Evolutionary conservation across 35 echinoderm and acorn worm genomes (phyloP).

Genomic region (Heliocidaris erythrogramma): DNA sequence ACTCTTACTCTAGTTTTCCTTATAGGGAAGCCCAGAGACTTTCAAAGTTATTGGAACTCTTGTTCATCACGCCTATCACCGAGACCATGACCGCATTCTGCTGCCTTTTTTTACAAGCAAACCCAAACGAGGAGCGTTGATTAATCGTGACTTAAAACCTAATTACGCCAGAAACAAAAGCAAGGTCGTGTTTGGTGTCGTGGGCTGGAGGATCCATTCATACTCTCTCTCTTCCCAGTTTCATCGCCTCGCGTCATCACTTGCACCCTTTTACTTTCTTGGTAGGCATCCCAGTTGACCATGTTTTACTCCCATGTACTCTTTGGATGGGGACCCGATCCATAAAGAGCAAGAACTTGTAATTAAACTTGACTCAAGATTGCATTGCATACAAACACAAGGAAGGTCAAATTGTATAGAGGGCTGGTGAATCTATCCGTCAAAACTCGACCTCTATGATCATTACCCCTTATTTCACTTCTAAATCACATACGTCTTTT

Average conservation of each 20-base stretch:
- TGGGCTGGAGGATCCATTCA: not conserved
- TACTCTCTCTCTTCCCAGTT: not conserved
- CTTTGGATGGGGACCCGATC: not conserved
- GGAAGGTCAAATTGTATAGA: not conserved
- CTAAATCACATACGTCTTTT: not conserved
- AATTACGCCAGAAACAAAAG: conserved; percentile 15
- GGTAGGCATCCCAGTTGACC: not conserved
- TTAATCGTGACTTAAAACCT: not conserved
- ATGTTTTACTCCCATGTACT: not conserved
- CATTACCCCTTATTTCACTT: not conserved
- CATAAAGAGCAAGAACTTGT: not conserved
- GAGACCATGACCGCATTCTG: not conserved
- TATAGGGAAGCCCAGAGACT: not conserved
- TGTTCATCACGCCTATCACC: not conserved
- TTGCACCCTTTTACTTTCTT: not conserved
- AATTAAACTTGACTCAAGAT: conserved; percentile 33
- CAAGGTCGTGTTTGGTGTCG: not conserved
- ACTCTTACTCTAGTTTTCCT: not conserved
- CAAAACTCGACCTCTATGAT: not conserved
- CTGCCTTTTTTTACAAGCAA: not conserved
- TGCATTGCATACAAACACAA: not conserved
- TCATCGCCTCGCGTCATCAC: not conserved
- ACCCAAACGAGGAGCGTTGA: not conserved
- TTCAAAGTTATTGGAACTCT: not conserved
- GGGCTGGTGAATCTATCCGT: not conserved